Evolutionary conservation across 2,888 invertebrate species (phyloP).

Genomic region (Embidobia sp.): DNA sequence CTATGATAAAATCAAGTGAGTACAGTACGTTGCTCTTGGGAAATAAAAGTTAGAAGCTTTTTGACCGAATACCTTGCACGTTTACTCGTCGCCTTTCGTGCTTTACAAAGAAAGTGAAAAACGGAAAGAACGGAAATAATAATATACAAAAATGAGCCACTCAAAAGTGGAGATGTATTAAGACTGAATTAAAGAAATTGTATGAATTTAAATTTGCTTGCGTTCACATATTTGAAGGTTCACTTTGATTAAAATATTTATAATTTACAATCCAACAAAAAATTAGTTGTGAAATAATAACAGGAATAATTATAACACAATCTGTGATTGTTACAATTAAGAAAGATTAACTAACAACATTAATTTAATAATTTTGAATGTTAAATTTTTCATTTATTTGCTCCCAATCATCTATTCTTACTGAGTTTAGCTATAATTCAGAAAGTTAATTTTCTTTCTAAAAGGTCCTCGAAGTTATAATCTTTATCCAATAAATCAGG

Average conservation of each 20-base stretch:
- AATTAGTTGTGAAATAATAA: too few relatives aligned
- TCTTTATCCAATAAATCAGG: not conserved
- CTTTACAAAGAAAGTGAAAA: conserved; percentile 57
- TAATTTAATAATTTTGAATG: too few relatives aligned
- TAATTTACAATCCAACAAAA: too few relatives aligned
- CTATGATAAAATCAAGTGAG: conserved; percentile 52
- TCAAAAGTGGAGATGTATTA: conserved; percentile 24
- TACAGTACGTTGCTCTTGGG: conserved; percentile 70
- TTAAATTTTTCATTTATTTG: too few relatives aligned
- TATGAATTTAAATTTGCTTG: conserved; percentile 77
- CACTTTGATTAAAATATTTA: conserved; percentile 13
- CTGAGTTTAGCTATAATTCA: too few relatives aligned
- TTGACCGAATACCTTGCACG: conserved; percentile 66
- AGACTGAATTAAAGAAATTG: conserved; percentile 68
- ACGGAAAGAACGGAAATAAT: conserved; percentile 37
- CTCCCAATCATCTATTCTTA: too few relatives aligned
- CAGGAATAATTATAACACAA: too few relatives aligned
- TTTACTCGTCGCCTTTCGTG: conserved; percentile 67
- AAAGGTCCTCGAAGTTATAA: not conserved
- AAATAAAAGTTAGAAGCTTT: conserved; percentile 74
- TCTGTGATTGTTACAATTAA: too few relatives aligned
- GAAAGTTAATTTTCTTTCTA: too few relatives aligned
- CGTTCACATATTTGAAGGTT: conserved; percentile 62
- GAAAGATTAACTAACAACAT: too few relatives aligned
- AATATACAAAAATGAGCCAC: conserved; percentile 30